Conservation (phyloP, 2,113 vertebrate genomes). For the Canis aureus region DNA sequence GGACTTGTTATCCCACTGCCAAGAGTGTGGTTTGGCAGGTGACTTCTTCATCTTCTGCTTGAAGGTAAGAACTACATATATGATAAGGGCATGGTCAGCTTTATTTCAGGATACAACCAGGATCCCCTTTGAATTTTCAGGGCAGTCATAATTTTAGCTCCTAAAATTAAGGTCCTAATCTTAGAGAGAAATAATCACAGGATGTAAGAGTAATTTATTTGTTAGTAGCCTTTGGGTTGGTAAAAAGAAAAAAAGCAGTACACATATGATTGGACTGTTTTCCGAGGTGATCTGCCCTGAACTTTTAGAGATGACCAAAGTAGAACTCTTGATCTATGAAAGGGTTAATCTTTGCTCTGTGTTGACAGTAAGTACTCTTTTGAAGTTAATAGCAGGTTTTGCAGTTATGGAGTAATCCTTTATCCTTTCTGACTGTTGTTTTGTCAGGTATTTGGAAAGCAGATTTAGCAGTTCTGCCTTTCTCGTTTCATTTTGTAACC, state of each 20-base stretch:
- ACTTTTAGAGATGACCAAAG: conserved; percentile 32
- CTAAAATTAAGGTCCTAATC: conserved; percentile 40
- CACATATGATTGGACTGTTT: not conserved
- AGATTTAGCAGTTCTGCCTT: conserved; percentile 60
- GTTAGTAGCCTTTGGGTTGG: not conserved
- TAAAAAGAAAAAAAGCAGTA: not conserved
- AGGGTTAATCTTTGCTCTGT: conserved; percentile 75
- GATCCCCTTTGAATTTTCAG: conserved; percentile 33
- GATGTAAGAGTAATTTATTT: not conserved
- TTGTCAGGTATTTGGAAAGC: conserved; percentile 70
- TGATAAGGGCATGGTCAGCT: not conserved
- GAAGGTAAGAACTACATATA: conserved; percentile 86
- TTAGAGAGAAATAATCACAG: not conserved
- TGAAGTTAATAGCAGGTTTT: conserved; percentile 83
- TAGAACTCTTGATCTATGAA: not conserved
- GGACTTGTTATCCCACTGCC: conserved; percentile 91
- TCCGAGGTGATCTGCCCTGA: not conserved
- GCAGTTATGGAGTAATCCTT: conserved; percentile 74
- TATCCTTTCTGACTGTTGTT: conserved; percentile 69
- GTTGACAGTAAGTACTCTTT: conserved; percentile 70
- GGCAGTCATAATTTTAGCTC: not conserved
- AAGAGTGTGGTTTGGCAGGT: conserved; percentile 91
- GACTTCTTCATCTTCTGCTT: conserved; percentile 96
- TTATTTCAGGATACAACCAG: not conserved
- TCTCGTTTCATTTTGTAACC: conserved; percentile 38